Base-by-base conservation (phyloP, 2,113 vertebrate species). In the Ophthalmolycus amberensis region DNA sequence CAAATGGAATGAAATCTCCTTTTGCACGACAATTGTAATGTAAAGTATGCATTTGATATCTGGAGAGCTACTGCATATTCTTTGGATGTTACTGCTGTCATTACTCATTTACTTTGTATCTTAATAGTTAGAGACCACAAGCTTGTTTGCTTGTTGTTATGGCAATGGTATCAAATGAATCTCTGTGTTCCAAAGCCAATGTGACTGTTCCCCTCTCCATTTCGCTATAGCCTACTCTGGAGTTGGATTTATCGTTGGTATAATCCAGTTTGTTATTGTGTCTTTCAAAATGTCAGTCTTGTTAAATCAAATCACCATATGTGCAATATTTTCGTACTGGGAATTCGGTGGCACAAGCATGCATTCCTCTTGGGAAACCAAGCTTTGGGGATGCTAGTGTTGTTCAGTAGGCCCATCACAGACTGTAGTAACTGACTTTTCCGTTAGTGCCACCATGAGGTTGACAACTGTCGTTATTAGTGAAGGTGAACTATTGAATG, bases 1-100 rank as follows among this genome's bases (percentile, higher is more conserved):
- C 85, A 87, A 75, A 89, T 88, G 90, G 60, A 78, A 79, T 71
- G 75, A 86, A 37, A 5, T 34, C 72, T 76, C 25, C 16, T 6
- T 75, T 84, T 60, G 70, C 40, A 77, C 69, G 77, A 81, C 66
- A 85, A 38, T 60, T 68, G 56, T 34, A 74, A 82, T 84, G 69
- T 80, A 80, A 48, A 65, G 44, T 64, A 60, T 48, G 40, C 10
- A 72, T 72, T 69, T 64, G 44, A 72, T 71, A 67, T 84, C 22
- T 50, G 60, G 27, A 71, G 22, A 59, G 42, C 64, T 64, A 42
- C n/a, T 52, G 1, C 20, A 37, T 54, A 70, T 59, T 71, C 69
- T 48, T 52, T 25, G 32, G 59, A 60, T 32, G 44, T 52, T 44
- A 15, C 32, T 38, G n/a, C 73, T 40, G 32, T 63, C 38, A 22